A percentile compares a stretch with the other conserved stretches of the same genome.
Evolutionary conservation across 2,888 invertebrate genomes (phyloP).

Genomic region (Xestia sexstrigata): DNA sequence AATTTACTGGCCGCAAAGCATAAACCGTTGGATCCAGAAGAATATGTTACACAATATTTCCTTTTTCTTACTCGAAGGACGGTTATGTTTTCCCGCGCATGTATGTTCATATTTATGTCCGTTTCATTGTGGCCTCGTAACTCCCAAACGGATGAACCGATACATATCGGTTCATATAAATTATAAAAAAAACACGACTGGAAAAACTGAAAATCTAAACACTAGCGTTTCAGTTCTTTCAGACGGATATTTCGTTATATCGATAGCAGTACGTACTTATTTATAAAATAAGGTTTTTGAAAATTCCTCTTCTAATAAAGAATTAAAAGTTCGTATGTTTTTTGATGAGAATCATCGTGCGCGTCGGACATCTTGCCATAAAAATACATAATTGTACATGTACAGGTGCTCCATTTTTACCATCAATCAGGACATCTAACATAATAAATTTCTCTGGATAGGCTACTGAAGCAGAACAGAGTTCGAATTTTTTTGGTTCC

Average conservation of each 20-base stretch:
- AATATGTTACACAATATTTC: background rate
- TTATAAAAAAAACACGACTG: background rate
- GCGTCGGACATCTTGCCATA: too few species aligned
- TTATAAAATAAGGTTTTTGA: too few species aligned
- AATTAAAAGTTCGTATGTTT: background rate
- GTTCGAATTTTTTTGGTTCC: background rate
- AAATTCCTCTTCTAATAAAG: too few species aligned
- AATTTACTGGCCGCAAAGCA: background rate
- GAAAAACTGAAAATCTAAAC: background rate
- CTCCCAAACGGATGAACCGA: background rate
- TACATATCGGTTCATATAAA: too few species aligned
- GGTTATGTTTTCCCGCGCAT: background rate
- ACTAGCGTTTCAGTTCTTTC: background rate
- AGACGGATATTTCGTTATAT: too few species aligned
- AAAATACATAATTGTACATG: background rate
- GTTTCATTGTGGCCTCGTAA: background rate
- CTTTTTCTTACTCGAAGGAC: background rate
- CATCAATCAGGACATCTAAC: background rate
- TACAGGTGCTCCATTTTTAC: background rate
- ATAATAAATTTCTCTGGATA: background rate
- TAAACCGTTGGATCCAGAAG: background rate
- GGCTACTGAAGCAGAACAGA: background rate
- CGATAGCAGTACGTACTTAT: too few species aligned
- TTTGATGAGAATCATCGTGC: too few species aligned
- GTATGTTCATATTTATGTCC: background rate